Evolutionary conservation across 2,797 vertebrate species (phyloP).

Genomic region (Ceryle rudis): DNA sequence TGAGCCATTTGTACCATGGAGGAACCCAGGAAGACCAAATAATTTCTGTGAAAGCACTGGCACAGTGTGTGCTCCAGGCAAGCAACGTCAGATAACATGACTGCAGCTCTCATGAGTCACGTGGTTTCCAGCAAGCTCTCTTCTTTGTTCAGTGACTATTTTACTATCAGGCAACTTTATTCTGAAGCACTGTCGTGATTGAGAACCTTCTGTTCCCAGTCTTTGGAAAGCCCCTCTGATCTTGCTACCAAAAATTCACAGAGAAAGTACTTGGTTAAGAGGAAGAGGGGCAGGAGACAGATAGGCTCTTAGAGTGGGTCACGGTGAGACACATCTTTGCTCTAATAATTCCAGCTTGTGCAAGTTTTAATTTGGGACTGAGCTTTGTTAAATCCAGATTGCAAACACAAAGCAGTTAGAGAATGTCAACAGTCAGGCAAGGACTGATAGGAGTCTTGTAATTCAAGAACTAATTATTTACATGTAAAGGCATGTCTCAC

Average conservation of each 20-base stretch:
- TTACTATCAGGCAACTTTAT: background rate
- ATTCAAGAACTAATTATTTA: slow-evolving; percentile 1
- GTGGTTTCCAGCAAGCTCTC: background rate
- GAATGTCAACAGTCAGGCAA: background rate
- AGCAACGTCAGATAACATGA: rapidly evolving
- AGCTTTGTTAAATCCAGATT: too few relatives aligned
- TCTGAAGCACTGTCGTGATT: background rate
- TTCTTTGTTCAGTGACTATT: background rate
- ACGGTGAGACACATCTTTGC: rapidly evolving
- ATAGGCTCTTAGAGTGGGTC: background rate
- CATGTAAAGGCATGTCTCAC: background rate
- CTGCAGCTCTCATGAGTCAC: background rate
- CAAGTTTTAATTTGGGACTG: too few relatives aligned
- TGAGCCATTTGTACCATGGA: background rate
- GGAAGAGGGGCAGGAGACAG: background rate
- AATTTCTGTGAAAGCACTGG: background rate
- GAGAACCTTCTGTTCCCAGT: background rate
- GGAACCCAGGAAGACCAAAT: background rate
- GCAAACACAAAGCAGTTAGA: background rate
- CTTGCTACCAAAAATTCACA: background rate
- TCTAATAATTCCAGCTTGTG: too few relatives aligned
- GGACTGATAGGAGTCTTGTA: background rate
- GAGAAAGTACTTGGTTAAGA: background rate
- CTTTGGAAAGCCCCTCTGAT: background rate
- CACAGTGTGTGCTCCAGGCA: background rate